Conservation (phyloP, 2,113 vertebrate species). For the Phyllostomus hastatus region DNA sequence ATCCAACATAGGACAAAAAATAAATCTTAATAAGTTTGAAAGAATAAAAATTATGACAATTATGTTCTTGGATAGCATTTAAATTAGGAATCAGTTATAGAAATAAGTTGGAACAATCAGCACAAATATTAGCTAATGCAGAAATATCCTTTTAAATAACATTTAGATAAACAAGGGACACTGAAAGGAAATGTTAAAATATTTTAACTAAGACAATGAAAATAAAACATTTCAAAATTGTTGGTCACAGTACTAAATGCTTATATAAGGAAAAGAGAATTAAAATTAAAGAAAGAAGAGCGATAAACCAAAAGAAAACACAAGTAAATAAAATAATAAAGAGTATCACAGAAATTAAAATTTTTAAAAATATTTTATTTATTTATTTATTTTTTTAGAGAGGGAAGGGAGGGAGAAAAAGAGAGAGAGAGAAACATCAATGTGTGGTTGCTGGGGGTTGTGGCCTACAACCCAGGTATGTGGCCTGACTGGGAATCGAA, state of each 20-base stretch:
- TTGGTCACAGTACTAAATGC: not conserved
- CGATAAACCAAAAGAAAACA: not conserved
- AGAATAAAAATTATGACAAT: not conserved
- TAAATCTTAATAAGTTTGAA: not conserved
- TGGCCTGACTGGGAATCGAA: no score
- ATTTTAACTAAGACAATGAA: not conserved
- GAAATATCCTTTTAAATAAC: not conserved
- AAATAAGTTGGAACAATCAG: not conserved
- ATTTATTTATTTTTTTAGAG: no score
- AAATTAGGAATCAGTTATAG: not conserved
- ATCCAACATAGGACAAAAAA: not conserved
- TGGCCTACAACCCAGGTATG: no score
- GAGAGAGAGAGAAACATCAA: no score
- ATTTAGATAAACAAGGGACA: not conserved
- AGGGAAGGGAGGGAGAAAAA: no score
- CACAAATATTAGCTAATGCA: not conserved
- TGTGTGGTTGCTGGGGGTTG: no score
- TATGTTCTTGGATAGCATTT: not conserved
- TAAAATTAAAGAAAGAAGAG: not conserved
- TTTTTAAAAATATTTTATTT: no score
- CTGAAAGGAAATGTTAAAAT: not conserved
- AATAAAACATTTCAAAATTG: not conserved
- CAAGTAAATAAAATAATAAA: not conserved
- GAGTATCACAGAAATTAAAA: not conserved
- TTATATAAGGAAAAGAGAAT: not conserved